Evolutionary conservation across 2,888 invertebrate genomes (phyloP), one percentile per base, ranked within the genome.

Genomic region (Hyposoter didymator): DNA sequence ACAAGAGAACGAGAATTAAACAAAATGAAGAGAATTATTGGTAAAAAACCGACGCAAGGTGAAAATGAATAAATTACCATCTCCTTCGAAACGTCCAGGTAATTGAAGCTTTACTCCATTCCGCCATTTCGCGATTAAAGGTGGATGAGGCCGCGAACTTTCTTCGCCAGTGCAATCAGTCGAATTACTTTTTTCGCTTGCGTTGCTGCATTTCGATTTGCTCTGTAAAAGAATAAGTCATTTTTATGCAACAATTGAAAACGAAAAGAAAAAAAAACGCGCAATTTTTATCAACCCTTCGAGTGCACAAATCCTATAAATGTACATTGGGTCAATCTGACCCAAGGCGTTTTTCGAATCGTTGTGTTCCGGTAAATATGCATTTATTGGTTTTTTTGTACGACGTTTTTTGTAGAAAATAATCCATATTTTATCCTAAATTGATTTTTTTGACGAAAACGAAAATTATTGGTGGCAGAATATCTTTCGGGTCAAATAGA

Each of bases 51-150:
- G 69, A 39, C 55, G 82, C 64, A 28, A 55, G n/a, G 59, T 35
- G 43, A 66, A 86, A 85, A 79, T 73, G 86, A 82, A 76, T 64
- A 14, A 64, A 92, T 94, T 94, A 96, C 96, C 96, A 94, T 96
- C 96, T 91, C 96, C 96, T 91, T 96, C 96, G 87, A 96, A 95
- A 93, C 95, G 94, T 88, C 95, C 95, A 28, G 95, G 95, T 69
- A 95, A 94, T 90, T 95, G 95, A 67, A 95, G 92, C 91, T 96
- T 96, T n/a, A 96, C 96, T 5, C 96, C 96, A 14, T 96, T 95
- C 91, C 96, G 96, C 94, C 95, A 95, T 92, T 96, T 97, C 28
- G 96, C 96, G 90, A 96, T 96, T 70, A 96, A 94, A 28, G 96
- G 96, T 89, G 93, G 91, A 84, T 93, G 91, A n/a, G 93, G 90